phyloP scores from a whole-genome alignment of 2,888 invertebrate species.

The Strigamia crassipes region DNA sequence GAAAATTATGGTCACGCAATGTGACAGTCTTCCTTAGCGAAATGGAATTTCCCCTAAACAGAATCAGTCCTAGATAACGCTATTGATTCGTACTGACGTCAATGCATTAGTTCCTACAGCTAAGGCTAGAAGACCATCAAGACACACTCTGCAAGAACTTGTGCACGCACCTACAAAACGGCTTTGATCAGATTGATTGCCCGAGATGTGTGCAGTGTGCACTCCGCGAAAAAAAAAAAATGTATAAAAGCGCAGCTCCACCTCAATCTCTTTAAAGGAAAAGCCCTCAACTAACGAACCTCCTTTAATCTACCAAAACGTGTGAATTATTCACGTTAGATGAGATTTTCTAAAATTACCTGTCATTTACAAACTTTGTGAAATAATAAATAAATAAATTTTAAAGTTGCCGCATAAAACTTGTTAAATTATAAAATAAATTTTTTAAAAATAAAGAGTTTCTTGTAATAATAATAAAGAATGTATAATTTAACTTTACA shows the following conservation, averaged over 20 bases:
- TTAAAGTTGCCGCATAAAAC: not conserved
- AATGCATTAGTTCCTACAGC: slow-evolving; percentile 8
- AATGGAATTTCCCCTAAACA: slow-evolving; percentile 10
- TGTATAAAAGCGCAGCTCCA: not conserved
- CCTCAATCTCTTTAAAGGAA: slow-evolving; percentile 16
- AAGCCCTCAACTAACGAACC: slow-evolving; percentile 32
- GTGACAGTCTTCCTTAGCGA: not conserved
- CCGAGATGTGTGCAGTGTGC: slow-evolving; percentile 25
- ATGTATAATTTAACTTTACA: too few species aligned
- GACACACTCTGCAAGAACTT: slow-evolving; percentile 26
- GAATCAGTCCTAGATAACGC: slow-evolving; percentile 18
- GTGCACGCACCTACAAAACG: slow-evolving; percentile 42
- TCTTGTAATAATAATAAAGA: too few species aligned
- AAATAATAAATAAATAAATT: not conserved
- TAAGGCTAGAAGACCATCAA: slow-evolving; percentile 34
- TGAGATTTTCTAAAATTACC: not conserved
- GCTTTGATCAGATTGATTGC: slow-evolving; percentile 42
- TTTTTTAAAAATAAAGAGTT: too few species aligned
- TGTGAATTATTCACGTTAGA: slow-evolving; percentile 14
- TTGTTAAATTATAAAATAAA: too few species aligned
- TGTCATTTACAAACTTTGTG: not conserved
- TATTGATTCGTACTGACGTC: slow-evolving; percentile 24
- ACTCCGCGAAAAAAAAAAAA: not conserved
- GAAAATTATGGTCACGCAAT: not conserved
- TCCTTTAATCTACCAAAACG: not conserved